A percentile compares a stretch with the other conserved stretches of the same genome.
phyloP scores from a whole-genome alignment of 2,888 invertebrate species.

The Rotaria sp. region DNA sequence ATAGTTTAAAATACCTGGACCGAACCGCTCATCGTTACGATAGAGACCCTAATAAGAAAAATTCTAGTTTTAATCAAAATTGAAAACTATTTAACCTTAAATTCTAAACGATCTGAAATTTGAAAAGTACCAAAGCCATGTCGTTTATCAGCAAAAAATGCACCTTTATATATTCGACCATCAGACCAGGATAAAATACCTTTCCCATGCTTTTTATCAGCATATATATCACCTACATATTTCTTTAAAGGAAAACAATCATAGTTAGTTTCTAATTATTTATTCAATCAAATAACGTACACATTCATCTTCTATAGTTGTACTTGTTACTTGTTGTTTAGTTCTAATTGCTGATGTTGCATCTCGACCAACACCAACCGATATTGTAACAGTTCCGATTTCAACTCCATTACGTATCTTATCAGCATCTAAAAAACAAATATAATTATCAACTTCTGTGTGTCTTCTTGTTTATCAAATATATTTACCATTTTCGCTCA shows the following conservation, averaged over 20 bases:
- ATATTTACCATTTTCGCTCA: neutral
- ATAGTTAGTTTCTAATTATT: neutral
- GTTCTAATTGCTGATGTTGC: neutral
- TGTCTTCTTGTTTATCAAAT: no score
- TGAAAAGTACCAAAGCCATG: constrained; percentile 52
- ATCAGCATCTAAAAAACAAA: no score
- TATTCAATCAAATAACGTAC: neutral
- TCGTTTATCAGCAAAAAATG: constrained; percentile 53
- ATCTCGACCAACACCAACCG: neutral
- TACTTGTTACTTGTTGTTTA: neutral
- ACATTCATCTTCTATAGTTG: neutral
- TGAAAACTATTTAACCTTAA: constrained; percentile 47
- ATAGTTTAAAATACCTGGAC: constrained; percentile 53
- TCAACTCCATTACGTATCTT: neutral
- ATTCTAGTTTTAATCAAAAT: neutral
- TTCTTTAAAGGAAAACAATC: constrained; percentile 43
- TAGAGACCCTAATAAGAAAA: constrained; percentile 50
- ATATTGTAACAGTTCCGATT: neutral
- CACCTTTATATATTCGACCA: constrained; percentile 48
- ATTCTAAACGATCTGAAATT: constrained; percentile 49
- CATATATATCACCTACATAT: constrained; percentile 50
- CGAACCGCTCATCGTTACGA: constrained; percentile 50
- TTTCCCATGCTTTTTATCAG: constrained; percentile 52
- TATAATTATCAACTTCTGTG: no score
- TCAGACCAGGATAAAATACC: constrained; percentile 52